A percentile compares a stretch with the other conserved stretches of the same genome.
Evolutionary conservation across 1,140 invertebrate genomes (phyloP).

Genomic region (Diachasmimorpha longicaudata): DNA sequence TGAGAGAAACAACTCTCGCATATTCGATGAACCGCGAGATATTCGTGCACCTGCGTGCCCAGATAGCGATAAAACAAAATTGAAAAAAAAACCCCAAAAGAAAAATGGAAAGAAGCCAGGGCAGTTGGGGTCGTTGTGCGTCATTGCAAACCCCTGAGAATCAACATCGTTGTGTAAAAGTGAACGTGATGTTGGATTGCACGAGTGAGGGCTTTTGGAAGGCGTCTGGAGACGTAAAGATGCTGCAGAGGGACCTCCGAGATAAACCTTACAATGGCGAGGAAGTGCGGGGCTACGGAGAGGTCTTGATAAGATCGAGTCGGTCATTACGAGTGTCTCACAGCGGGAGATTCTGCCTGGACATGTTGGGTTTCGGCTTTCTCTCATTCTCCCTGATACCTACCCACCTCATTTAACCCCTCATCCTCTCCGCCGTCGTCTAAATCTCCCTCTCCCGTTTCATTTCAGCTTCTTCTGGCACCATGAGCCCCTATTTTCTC

Average conservation of each 20-base stretch:
- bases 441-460: too few species aligned
- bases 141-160: background rate
- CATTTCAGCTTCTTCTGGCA: too few species aligned
- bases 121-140: background rate
- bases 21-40: background rate
- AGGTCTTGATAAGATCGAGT: slow-evolving; percentile 51
- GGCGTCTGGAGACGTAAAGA: background rate
- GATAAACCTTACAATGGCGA: slow-evolving; percentile 54
- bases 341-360: slow-evolving; percentile 51
- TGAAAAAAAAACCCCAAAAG: background rate
- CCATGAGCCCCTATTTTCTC: too few species aligned
- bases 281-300: slow-evolving; percentile 35
- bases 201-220: background rate
- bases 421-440: background rate
- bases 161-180: background rate
- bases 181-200: background rate
- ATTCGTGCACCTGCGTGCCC: background rate
- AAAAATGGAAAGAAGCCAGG: background rate
- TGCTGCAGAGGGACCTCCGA: slow-evolving; percentile 10
- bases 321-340: slow-evolving; percentile 56
- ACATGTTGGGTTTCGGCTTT: slow-evolving; percentile 47
- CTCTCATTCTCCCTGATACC: slow-evolving; percentile 36
- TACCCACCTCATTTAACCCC: background rate
- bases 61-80: background rate
- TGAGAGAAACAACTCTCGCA: background rate